Percentiles rank a stretch among this genome's conserved stretches.
Evolutionary conservation across 1,140 invertebrate species (phyloP).

Genomic region (Subanguina moxae): DNA sequence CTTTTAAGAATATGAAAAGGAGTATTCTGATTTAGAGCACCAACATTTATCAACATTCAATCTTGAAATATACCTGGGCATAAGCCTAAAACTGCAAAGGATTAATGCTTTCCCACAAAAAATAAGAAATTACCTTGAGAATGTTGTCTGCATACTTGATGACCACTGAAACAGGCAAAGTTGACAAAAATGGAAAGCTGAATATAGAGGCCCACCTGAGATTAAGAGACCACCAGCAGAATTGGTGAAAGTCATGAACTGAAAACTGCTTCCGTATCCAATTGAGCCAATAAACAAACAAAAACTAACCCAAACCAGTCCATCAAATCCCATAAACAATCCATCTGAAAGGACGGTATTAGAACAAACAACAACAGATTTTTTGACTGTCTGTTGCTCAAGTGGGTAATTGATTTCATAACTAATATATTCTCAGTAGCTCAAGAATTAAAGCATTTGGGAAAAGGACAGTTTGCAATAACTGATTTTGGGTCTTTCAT

Average conservation of each 20-base stretch:
- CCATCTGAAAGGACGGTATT: slow-evolving; percentile 54
- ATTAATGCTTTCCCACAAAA: too few species aligned
- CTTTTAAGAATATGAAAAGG: too few species aligned
- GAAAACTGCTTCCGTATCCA: not conserved
- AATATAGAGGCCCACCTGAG: not conserved
- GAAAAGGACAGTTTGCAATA: too few species aligned
- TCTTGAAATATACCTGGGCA: slow-evolving; percentile 40
- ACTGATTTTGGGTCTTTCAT: too few species aligned
- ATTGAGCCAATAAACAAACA: not conserved
- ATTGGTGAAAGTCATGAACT: slow-evolving; percentile 72
- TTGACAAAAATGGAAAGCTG: not conserved
- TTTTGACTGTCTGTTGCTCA: too few species aligned
- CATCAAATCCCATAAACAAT: slow-evolving; percentile 70
- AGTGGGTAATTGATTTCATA: too few species aligned
- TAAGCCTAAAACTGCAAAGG: slow-evolving; percentile 64
- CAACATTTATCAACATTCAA: too few species aligned
- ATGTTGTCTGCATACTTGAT: slow-evolving; percentile 96
- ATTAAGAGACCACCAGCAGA: slow-evolving; percentile 83
- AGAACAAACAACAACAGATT: too few species aligned
- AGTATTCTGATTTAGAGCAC: too few species aligned
- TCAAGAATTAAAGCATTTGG: too few species aligned
- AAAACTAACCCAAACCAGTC: slow-evolving; percentile 71
- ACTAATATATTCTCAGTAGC: too few species aligned
- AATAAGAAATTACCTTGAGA: slow-evolving; percentile 63
- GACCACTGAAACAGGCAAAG: slow-evolving; percentile 69